Base-by-base conservation (phyloP, 2,113 vertebrate genomes). In the Bufo gargarizans region DNA sequence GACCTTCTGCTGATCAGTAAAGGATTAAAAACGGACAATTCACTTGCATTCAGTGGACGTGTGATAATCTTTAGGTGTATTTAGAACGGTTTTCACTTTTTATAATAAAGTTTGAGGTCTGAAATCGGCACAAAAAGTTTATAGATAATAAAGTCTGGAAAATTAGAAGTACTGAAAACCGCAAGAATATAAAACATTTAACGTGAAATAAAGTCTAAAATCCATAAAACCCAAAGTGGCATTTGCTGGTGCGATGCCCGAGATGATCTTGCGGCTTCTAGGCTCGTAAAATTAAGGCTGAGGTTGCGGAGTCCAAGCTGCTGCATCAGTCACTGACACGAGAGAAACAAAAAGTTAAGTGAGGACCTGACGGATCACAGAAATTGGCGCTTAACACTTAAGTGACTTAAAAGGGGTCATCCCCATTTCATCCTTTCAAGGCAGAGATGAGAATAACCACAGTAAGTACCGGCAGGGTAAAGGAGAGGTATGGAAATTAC, bases 171-270 rank as follows among this genome's bases (percentile, higher is more conserved):
- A 20, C 61, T 47, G 19, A 86, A 86, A 86, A 86, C 19, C 22
- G 17, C 14, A 59, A 58, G 7, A 56, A 12, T 67, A 86, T 22
- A 79, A 72, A 53, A 67, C 58, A 33, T 16, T 45, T 33, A 86
- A 67, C 13, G 8, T 4, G 13, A 86, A 80, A 71, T 56, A 81
- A 45, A 69, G 33, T 74, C 71, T 67, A 85, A 78, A 86, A 79
- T 13, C 16, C 43, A 79, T 33, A 69, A 67, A 79, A 67, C 6
- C 22, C 2, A 19, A 55, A 3, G 33, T 5, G 4, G 13, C 3
- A 33, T 49, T 50, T 67, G n/a, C 43, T 74, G 71, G 71, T 63
- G 16, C 61, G 1, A 47, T 19, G 10, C 63, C 61, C 58, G 53
- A 8, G 17, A 53, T 0, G 22, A 16, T 69, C 72, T 86, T 9